phyloP scores from a whole-genome alignment of 2,113 vertebrate genomes.

The Holacanthus passer region DNA sequence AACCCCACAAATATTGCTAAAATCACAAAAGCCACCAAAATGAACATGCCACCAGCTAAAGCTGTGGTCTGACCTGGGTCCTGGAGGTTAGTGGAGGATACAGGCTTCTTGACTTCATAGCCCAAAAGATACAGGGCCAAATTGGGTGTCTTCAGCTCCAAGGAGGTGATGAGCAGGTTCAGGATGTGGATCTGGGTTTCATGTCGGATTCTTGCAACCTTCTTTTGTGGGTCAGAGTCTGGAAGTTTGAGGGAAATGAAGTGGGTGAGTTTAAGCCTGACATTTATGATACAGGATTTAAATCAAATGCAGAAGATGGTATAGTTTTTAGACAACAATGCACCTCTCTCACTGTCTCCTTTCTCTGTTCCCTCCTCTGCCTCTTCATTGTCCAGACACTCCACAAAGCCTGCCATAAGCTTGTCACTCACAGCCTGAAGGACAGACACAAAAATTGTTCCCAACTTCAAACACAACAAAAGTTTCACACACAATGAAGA shows the following conservation, averaged over 20 bases:
- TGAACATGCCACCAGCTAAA: background rate
- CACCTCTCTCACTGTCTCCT: constrained; percentile 84
- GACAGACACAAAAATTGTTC: background rate
- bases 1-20: background rate
- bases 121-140: constrained; percentile 95
- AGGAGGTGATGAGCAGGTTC: constrained; percentile 95
- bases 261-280: background rate
- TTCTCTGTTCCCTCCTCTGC: constrained; percentile 91
- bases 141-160: constrained; percentile 93
- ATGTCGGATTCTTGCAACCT: constrained; percentile 87
- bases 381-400: constrained; percentile 96
- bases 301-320: background rate
- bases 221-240: constrained; percentile 87
- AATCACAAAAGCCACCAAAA: background rate
- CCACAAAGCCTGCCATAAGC: constrained; percentile 97
- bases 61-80: constrained; percentile 89
- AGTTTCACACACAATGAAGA: background rate
- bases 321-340: background rate
- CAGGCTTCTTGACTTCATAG: constrained; percentile 95
- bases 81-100: constrained; percentile 95
- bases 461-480: background rate
- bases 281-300: background rate
- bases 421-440: constrained; percentile 91
- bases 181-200: constrained; percentile 97
- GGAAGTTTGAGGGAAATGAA: background rate